These are phyloP conservation scores for Mus minutoides DNA, from an alignment of 2,797 vertebrate genomes.

Conservation along the genomic window DNA sequence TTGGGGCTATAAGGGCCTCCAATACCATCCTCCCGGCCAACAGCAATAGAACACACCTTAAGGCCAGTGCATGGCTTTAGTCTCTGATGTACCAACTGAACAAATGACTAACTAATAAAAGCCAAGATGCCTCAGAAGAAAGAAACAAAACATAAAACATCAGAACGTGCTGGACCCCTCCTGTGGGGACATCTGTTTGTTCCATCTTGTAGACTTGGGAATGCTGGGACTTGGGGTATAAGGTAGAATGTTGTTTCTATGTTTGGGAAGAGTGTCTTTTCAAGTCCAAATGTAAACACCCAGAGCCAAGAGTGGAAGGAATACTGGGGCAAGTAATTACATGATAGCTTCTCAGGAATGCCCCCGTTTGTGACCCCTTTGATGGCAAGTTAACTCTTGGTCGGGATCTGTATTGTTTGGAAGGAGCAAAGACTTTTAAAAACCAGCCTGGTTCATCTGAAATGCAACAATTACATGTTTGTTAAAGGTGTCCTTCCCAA, in stretches of 20 bases:
- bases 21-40: neutral
- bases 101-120: slow-evolving; percentile 78
- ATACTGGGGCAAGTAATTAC: neutral
- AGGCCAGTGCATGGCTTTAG: neutral
- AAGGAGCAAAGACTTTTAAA: neutral
- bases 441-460: neutral
- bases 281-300: slow-evolving; percentile 74
- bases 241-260: slow-evolving; percentile 54
- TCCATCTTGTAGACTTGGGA: slow-evolving; percentile 70
- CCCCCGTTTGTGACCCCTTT: neutral
- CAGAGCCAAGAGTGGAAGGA: slow-evolving; percentile 36
- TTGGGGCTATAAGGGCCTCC: slow-evolving; percentile 33
- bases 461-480: slow-evolving; percentile 10
- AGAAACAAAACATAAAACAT: slow-evolving; percentile 73
- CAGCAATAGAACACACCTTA: neutral
- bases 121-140: slow-evolving; percentile 70
- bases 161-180: slow-evolving; percentile 67
- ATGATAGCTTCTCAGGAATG: neutral
- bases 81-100: slow-evolving; percentile 59
- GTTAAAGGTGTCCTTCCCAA: slow-evolving; percentile 2
- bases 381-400: neutral
- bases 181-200: slow-evolving; percentile 82
- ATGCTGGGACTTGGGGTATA: neutral
- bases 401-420: neutral
- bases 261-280: slow-evolving; percentile 66